A percentile compares a stretch with the other conserved stretches of the same genome.
phyloP scores from a whole-genome alignment of 2,888 invertebrate genomes.

The Allolobophora icterica region DNA sequence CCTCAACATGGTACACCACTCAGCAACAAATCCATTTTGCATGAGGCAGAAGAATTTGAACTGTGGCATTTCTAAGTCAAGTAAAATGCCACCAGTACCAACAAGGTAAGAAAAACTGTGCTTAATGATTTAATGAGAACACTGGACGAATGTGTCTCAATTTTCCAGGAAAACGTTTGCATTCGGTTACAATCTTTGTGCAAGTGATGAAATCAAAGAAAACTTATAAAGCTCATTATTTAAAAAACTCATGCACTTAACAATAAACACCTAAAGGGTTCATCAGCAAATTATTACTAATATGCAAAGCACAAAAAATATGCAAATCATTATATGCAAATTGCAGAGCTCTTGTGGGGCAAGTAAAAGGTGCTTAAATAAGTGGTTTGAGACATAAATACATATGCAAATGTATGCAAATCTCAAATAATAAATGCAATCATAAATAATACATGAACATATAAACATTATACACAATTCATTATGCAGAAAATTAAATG shows the following conservation, averaged over 20 bases:
- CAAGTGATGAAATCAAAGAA: neutral
- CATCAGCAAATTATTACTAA: neutral
- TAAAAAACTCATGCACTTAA: neutral
- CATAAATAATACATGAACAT: neutral
- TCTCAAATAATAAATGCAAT: neutral
- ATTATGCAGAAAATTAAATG: neutral
- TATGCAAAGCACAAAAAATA: neutral
- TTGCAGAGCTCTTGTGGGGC: neutral
- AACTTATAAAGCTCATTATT: neutral
- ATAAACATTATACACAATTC: neutral
- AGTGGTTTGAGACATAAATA: too few species aligned
- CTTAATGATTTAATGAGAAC: too few species aligned
- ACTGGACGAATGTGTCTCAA: too few species aligned
- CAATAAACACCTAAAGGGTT: neutral
- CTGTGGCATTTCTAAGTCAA: too few species aligned
- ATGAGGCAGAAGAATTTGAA: too few species aligned
- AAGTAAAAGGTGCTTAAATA: too few species aligned
- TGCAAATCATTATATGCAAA: neutral
- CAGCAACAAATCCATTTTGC: too few species aligned
- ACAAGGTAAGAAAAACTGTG: too few species aligned
- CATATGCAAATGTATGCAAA: neutral
- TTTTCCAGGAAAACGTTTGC: too few species aligned
- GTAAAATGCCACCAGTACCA: too few species aligned
- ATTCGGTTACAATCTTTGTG: neutral
- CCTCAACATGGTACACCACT: too few species aligned